Evolutionary conservation across 2,797 vertebrate species (phyloP), one percentile per base, ranked within the genome.

Genomic region (Vireo griseus): DNA sequence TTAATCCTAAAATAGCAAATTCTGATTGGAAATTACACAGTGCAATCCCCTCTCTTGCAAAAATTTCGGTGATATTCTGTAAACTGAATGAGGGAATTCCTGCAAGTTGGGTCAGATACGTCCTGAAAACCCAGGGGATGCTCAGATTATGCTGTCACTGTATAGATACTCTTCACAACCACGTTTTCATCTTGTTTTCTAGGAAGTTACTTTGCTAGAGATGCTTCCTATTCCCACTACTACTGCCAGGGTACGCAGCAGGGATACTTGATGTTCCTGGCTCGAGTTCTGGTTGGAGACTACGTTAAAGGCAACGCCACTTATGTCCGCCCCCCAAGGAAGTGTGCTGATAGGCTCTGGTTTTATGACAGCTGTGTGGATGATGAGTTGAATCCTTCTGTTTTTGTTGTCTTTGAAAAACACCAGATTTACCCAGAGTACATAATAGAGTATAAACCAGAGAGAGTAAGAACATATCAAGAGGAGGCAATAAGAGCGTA

Each of bases 341-440:
- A 77, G 79, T 7, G 28, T 26, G 0, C 2, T 0, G 1, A 26
- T 2, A 11, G 22, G 33, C 35, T 95, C 48, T 47, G 14, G 37
- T 86, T 97, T 37, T 99, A 98, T 5, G 98, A 99, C 95, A 99
- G 98, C 81, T 99, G 98, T 25, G 99, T 99, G 69, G 97, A 99
- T 61, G 8, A 37, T 0, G 24, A 51, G 65, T 21, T 2, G 5
- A 66, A 98, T 85, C 99, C 99, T 5, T 97, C 98, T 29, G 97
- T 99, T 92, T 99, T 98, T 87, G 98, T 99, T 17, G 77, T 99
- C 88, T 99, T 99, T 96, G 98, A 99, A 61, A 99, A 99, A 86
- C 96, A 98, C 67, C 99, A 99, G 97, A 97, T 99, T 95, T 99
- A 99, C 88, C 99, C 99, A 21, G 98, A 98, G 51, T 99, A 99